These are phyloP conservation scores for Rissa tridactyla DNA, from an alignment of 2,113 vertebrate genomes.

Conservation along the genomic window DNA sequence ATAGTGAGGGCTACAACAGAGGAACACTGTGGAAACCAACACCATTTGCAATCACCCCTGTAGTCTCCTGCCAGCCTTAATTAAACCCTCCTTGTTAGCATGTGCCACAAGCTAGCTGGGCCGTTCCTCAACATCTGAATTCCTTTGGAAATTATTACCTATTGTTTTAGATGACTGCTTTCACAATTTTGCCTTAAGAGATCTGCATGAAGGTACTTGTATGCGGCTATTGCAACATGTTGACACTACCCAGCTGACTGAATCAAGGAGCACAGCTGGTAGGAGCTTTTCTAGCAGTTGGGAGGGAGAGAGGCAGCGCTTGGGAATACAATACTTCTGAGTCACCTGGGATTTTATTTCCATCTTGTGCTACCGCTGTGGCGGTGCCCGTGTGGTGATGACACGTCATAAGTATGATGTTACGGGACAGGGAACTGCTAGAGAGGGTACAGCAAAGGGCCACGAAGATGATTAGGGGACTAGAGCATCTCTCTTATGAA, in stretches of 20 bases:
- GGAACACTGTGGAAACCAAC: neutral
- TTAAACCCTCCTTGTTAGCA: neutral
- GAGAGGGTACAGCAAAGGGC: no score
- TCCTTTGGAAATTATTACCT: neutral
- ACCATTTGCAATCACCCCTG: neutral
- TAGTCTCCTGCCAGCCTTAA: neutral
- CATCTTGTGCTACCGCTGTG: neutral
- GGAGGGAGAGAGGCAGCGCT: neutral
- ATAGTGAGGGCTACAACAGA: neutral
- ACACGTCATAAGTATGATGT: neutral
- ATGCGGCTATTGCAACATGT: neutral
- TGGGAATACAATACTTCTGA: neutral
- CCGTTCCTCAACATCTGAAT: neutral
- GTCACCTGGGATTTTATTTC: neutral
- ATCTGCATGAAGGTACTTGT: neutral
- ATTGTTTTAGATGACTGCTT: neutral
- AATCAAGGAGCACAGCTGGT: neutral
- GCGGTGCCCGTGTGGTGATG: neutral
- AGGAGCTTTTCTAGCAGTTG: neutral
- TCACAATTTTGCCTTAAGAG: neutral
- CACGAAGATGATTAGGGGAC: no score
- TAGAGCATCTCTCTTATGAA: no score
- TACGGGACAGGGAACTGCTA: no score
- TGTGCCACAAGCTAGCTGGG: neutral
- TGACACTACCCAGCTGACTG: neutral